A percentile compares a stretch with the other conserved stretches of the same genome.
phyloP scores from a whole-genome alignment of 2,113 vertebrate species.

The Struthio camelus region DNA sequence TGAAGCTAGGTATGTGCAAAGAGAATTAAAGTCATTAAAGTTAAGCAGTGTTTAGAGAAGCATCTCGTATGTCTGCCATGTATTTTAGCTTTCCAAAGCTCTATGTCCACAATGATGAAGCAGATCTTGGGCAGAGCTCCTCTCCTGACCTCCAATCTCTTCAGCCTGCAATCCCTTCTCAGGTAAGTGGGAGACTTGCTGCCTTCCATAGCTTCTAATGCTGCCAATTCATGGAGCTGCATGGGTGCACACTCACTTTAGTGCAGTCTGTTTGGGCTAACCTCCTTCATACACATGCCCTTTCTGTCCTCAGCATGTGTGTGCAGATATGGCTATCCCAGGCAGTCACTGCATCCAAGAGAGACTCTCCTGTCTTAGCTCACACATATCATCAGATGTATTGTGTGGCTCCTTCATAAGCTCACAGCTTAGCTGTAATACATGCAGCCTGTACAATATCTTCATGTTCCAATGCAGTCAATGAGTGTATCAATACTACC shows the following conservation, averaged over 20 bases:
- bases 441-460: background rate
- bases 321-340: background rate
- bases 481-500: background rate
- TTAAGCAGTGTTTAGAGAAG: background rate
- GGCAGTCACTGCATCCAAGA: background rate
- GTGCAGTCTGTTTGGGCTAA: background rate
- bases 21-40: background rate
- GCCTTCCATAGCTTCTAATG: background rate
- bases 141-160: constrained; percentile 39
- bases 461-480: background rate
- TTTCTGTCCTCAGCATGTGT: background rate
- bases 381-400: background rate
- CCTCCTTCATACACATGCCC: background rate
- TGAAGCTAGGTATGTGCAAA: background rate
- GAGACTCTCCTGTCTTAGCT: background rate
- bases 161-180: constrained; percentile 30
- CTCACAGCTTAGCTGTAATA: background rate
- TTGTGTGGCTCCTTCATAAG: background rate
- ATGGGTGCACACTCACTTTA: fast-evolving
- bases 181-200: constrained; percentile 55
- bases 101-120: background rate
- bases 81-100: constrained; percentile 60
- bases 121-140: constrained; percentile 1
- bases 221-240: fast-evolving
- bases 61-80: background rate